Conservation (phyloP, 23 tunicate species). For the Clavelina lepadiformis region DNA sequence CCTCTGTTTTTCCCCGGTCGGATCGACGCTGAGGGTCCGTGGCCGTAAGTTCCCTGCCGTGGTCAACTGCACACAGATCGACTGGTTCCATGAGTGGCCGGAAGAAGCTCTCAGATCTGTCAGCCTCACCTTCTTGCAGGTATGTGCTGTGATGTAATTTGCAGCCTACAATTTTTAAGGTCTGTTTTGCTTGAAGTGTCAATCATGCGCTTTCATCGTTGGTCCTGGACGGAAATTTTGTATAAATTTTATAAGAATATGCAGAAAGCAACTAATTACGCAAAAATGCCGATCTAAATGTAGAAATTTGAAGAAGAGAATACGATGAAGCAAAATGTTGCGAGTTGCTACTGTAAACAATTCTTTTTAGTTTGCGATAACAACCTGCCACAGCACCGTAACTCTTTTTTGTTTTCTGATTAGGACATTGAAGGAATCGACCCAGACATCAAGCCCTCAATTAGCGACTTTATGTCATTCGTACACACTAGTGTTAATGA, state of each 20-base stretch:
- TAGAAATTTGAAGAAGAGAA: background rate
- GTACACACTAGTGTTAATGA: constrained; percentile 97
- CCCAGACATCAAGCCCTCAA: constrained; percentile 71
- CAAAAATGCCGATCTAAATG: background rate
- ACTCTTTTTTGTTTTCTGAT: constrained; percentile 17
- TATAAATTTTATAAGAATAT: background rate
- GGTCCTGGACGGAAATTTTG: too few species aligned
- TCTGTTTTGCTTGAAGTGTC: too few species aligned
- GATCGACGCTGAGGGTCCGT: constrained; percentile 87
- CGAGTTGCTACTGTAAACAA: background rate
- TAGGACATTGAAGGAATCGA: constrained; percentile 91
- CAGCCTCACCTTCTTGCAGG: constrained; percentile 90
- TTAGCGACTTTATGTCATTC: constrained; percentile 94
- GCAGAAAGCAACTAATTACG: background rate
- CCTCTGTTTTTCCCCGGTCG: constrained; percentile 98
- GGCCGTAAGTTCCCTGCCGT: constrained; percentile 98
- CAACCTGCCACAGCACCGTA: background rate
- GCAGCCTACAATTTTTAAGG: too few species aligned
- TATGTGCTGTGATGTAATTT: background rate
- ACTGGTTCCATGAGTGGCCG: constrained; percentile 99
- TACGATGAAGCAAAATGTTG: too few species aligned
- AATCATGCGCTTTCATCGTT: too few species aligned
- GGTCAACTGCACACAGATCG: constrained; percentile 99
- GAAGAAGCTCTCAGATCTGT: constrained; percentile 95
- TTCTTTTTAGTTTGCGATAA: background rate